phyloP scores from a whole-genome alignment of 2,113 vertebrate species.

The Grammomys surdaster region DNA sequence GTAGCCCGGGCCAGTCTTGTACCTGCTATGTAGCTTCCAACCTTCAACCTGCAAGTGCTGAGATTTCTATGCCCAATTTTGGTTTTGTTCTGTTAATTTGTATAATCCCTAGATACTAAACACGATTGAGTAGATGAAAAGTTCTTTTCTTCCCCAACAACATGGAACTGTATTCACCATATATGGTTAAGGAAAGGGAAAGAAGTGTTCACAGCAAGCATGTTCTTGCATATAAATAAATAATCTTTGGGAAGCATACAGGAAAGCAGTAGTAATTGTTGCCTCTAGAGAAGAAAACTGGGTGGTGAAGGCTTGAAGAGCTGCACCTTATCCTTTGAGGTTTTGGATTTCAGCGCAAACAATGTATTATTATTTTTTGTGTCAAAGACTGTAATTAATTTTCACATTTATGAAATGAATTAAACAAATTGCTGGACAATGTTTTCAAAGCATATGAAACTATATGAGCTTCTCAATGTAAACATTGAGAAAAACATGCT shows the following conservation, averaged over 20 bases:
- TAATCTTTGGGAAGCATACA: background rate
- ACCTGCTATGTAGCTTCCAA: too few species aligned
- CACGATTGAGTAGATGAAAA: background rate
- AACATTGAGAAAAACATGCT: background rate
- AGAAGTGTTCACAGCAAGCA: background rate
- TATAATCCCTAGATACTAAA: background rate
- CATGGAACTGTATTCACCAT: background rate
- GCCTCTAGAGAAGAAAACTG: background rate
- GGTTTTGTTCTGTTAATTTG: background rate
- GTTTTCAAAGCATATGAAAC: background rate
- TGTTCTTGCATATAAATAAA: background rate
- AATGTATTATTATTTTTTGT: background rate
- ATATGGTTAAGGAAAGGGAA: background rate
- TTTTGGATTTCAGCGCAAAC: background rate
- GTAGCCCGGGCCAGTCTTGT: background rate
- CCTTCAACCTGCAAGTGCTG: background rate
- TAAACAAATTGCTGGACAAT: background rate
- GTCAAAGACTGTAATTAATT: background rate
- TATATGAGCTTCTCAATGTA: background rate
- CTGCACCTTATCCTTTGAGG: background rate
- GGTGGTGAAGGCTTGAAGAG: background rate
- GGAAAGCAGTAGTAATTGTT: background rate
- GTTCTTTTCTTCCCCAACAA: background rate
- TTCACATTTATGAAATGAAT: background rate
- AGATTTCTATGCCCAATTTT: background rate